Evolutionary conservation across 2,888 invertebrate genomes (phyloP).

Genomic region (Oligia latruncula): DNA sequence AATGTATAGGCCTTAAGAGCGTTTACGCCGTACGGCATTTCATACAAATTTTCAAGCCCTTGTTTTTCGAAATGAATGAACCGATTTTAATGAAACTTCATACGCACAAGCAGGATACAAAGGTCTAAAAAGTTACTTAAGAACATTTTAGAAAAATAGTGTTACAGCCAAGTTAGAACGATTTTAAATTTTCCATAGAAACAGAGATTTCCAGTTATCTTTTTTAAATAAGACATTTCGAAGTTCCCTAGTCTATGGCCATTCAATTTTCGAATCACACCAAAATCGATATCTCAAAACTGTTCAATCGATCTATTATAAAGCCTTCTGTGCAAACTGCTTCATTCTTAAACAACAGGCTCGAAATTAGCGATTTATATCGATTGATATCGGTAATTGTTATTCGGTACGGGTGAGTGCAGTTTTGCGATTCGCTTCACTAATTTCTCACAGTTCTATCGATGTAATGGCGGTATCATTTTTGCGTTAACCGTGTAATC

Average conservation of each 20-base stretch:
- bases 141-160: too few relatives aligned
- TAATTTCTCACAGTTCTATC: slow-evolving; percentile 72
- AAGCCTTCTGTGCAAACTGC: slow-evolving; percentile 34
- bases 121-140: too few relatives aligned
- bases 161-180: too few relatives aligned
- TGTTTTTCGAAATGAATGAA: too few relatives aligned
- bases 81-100: too few relatives aligned
- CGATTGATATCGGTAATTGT: slow-evolving; percentile 67
- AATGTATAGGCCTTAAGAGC: too few relatives aligned
- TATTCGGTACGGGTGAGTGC: slow-evolving; percentile 66
- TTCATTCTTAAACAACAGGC: slow-evolving; percentile 48
- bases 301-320: slow-evolving; percentile 17
- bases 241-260: neutral
- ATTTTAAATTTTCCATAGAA: too few relatives aligned
- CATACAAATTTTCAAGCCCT: too few relatives aligned
- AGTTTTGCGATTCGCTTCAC: slow-evolving; percentile 71
- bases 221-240: too few relatives aligned
- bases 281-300: slow-evolving; percentile 1
- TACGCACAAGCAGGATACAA: too few relatives aligned
- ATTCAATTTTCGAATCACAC: neutral
- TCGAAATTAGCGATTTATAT: slow-evolving; percentile 64
- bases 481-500: slow-evolving; percentile 75
- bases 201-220: too few relatives aligned
- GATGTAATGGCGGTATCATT: slow-evolving; percentile 68
- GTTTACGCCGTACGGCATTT: too few relatives aligned